These are phyloP conservation scores for Dasyprocta punctata DNA, from an alignment of 2,113 vertebrate species.

Conservation along the genomic window DNA sequence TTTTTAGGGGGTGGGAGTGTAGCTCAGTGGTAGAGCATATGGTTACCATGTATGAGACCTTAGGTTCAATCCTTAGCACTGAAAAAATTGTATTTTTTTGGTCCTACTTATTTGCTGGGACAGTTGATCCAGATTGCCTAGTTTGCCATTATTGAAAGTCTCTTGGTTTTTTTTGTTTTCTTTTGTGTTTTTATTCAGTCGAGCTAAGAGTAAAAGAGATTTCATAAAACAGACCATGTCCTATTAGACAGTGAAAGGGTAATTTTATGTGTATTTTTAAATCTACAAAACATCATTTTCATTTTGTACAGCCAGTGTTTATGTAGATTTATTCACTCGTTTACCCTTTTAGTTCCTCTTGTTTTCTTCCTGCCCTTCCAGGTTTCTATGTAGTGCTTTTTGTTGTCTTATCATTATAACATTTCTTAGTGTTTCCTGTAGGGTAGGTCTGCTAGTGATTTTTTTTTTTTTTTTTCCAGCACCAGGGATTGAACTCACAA, in stretches of 20 bases:
- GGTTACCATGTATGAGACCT: neutral
- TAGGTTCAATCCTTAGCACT: neutral
- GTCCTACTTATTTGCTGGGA: neutral
- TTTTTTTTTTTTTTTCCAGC: no score
- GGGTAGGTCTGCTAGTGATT: neutral
- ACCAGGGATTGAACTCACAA: no score
- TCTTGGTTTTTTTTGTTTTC: neutral
- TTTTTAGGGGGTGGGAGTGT: neutral
- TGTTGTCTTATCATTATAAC: neutral
- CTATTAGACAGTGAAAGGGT: neutral
- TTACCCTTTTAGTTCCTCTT: neutral
- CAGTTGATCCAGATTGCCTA: neutral
- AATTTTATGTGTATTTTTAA: neutral
- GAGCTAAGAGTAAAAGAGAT: neutral
- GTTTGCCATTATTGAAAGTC: neutral
- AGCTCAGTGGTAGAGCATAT: neutral
- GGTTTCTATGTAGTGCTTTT: neutral
- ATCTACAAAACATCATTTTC: neutral
- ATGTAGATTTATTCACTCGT: neutral
- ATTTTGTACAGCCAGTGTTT: no score
- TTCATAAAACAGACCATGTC: neutral
- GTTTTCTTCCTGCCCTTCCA: neutral
- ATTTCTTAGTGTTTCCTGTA: neutral
- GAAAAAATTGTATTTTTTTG: neutral
- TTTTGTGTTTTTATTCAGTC: neutral